Percentiles rank a stretch among this genome's conserved stretches.
Conservation (phyloP, 2,113 vertebrate species). For the Plestiodon gilberti region DNA sequence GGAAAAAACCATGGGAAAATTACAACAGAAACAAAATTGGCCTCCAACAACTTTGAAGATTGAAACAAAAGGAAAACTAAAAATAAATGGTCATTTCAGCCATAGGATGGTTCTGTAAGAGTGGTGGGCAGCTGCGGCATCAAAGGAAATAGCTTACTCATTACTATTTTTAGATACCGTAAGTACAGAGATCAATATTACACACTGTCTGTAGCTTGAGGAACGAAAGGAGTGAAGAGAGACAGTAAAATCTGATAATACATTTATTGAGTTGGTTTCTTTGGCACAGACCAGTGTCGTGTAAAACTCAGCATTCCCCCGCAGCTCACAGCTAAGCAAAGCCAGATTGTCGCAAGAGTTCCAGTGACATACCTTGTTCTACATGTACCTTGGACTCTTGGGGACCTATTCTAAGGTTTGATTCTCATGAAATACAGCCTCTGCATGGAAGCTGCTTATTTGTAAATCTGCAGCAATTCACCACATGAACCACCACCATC, state of each 20-base stretch:
- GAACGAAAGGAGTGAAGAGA: constrained; percentile 7
- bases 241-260: constrained; percentile 12
- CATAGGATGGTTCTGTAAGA: not conserved
- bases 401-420: not conserved
- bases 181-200: constrained; percentile 45
- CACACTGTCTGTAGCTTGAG: constrained; percentile 13
- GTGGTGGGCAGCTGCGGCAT: not conserved
- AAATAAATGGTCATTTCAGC: constrained; percentile 21
- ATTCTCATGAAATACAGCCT: too few relatives aligned
- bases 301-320: not conserved
- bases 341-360: not conserved
- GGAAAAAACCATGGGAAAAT: not conserved
- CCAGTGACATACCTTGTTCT: not conserved
- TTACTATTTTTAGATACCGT: constrained; percentile 32
- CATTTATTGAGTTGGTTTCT: constrained; percentile 1
- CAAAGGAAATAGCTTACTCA: not conserved
- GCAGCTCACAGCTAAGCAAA: not conserved
- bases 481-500: too few relatives aligned
- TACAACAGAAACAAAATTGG: not conserved
- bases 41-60: not conserved
- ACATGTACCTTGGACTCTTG: not conserved
- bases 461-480: too few relatives aligned
- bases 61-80: constrained; percentile 25
- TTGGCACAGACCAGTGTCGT: not conserved
- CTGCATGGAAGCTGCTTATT: too few relatives aligned